phyloP scores from a whole-genome alignment of 2,888 invertebrate genomes.

The Agonopterix heracliana region DNA sequence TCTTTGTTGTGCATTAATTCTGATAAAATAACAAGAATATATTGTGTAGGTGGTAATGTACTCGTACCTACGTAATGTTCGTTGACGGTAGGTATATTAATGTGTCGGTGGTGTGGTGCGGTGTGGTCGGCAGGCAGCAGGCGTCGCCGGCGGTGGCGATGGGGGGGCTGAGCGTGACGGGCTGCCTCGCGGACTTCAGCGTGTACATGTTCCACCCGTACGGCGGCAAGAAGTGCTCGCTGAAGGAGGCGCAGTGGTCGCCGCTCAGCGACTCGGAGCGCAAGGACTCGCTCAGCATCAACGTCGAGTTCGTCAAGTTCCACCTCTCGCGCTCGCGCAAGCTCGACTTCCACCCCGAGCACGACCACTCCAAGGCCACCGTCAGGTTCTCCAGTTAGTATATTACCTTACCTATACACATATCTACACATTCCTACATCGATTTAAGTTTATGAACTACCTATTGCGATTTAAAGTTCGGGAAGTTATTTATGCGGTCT shows the following conservation, averaged over 20 bases:
- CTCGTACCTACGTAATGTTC: too few species aligned
- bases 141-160: conserved; percentile 79
- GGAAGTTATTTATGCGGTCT: too few species aligned
- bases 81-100: too few species aligned
- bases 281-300: conserved; percentile 96
- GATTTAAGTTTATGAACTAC: too few species aligned
- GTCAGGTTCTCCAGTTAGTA: conserved; percentile 92
- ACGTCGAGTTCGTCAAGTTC: conserved; percentile 98
- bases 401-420: too few species aligned
- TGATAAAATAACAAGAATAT: too few species aligned
- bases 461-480: too few species aligned
- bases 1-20: too few species aligned
- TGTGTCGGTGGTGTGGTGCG: too few species aligned
- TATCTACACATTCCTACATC: not conserved
- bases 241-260: conserved; percentile 88
- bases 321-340: conserved; percentile 94
- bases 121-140: conserved; percentile 70
- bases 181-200: conserved; percentile 97
- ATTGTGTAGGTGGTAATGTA: too few species aligned
- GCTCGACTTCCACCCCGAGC: conserved; percentile 81
- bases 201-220: conserved; percentile 99
- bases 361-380: conserved; percentile 84
- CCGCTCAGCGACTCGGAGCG: conserved; percentile 91
- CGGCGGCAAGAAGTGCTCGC: conserved; percentile 58
- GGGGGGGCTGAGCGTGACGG: conserved; percentile 95